Evolutionary conservation across 1,140 invertebrate species (phyloP), one percentile per base, ranked within the genome.

Genomic region (Drosophila truncata): DNA sequence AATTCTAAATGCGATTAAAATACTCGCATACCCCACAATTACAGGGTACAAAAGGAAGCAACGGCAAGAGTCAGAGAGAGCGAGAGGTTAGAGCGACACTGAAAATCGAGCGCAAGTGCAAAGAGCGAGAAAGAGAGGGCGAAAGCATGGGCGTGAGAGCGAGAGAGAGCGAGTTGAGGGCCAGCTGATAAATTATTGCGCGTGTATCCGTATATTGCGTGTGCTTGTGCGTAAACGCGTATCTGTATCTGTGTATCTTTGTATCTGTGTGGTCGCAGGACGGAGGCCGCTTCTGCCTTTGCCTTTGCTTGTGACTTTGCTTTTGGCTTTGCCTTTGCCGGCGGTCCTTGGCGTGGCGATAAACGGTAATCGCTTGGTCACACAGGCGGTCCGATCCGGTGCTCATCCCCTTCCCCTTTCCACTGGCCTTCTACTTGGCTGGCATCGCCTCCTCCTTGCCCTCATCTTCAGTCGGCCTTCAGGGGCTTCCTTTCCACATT

Each of bases 331-430:
- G 58, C 62, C 41, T 65, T 72, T 59, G 69, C 80, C 78, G 70
- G 77, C 72, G 80, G 85, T 88, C 84, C 85, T 90, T 84, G 81
- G 70, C 67, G 52, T 44, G 58, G 60, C 80, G 85, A 90, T 90
- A 84, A 90, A 88, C 78, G 64, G 71, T 90, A 90, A 90, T 90
- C 85, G 76, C 73, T 90, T 90, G 83, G 81, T 85, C 81, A 82
- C 83, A 87, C 71, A 76, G 44, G 44, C 77, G 64, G 65, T 65
- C 57, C 72, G 58, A 29, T 50, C 49, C 49, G 52, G 50, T 59
- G 42, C 78, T 66, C 80, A 78, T 41, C 60, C 57, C 54, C 55
- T 61, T 25, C 41, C 62, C 46, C 37, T 39, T 39, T 47, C 18
- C 25, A 47, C 49, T 35, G 42, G 60, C 46, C 42, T 60, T 55